phyloP scores from a whole-genome alignment of 2,797 vertebrate species.

The Gambelia wislizenii region DNA sequence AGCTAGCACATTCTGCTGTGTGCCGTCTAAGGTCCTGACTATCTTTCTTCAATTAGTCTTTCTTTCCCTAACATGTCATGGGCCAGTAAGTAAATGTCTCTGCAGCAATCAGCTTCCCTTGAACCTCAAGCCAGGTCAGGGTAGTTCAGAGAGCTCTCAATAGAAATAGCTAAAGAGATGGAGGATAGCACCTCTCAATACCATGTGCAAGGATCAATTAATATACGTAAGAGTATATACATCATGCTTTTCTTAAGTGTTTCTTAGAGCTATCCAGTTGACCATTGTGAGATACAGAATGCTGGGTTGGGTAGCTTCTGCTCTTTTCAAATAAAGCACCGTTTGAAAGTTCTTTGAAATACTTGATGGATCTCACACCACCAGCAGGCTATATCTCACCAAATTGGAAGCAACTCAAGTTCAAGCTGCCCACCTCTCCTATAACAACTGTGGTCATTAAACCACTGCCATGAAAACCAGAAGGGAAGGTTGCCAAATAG shows the following conservation, averaged over 20 bases:
- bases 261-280: background rate
- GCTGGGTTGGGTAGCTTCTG: background rate
- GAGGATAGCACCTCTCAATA: background rate
- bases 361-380: too few relatives aligned
- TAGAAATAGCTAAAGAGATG: background rate
- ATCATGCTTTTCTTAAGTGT: background rate
- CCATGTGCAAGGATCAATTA: background rate
- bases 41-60: background rate
- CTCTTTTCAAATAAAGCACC: background rate
- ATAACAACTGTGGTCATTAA: background rate
- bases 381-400: background rate
- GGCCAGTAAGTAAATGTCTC: background rate
- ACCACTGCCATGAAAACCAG: background rate
- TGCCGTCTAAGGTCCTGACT: background rate
- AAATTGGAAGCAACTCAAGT: background rate
- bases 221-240: background rate
- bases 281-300: background rate
- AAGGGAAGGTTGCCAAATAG: background rate
- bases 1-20: background rate
- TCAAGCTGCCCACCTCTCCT: background rate
- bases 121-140: background rate
- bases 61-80: background rate
- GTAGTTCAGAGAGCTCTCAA: background rate
- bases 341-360: background rate
- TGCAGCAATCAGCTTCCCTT: background rate